These are phyloP conservation scores for Micoletzkya japonica DNA, from an alignment of 2,888 invertebrate genomes.

Conservation along the genomic window DNA sequence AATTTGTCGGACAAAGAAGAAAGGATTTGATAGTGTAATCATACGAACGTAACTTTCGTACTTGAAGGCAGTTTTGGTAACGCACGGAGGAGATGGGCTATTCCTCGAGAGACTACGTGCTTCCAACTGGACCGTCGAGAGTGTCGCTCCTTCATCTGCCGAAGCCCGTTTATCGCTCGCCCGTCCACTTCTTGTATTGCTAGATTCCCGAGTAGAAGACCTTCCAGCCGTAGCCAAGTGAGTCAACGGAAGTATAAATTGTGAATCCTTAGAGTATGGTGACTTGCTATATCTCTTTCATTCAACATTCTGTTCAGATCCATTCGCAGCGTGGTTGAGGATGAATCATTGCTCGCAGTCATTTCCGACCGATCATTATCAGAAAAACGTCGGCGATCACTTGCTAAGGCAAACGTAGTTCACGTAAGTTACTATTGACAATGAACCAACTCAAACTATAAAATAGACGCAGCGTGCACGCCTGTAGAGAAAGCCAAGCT, in stretches of 20 bases:
- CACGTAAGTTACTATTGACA: constrained; percentile 49
- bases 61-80: constrained; percentile 21
- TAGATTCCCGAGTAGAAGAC: constrained; percentile 52
- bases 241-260: not conserved
- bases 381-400: constrained; percentile 48
- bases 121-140: constrained; percentile 17
- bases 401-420: constrained; percentile 46
- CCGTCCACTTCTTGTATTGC: constrained; percentile 50
- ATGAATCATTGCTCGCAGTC: constrained; percentile 14
- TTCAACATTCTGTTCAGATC: constrained; percentile 17
- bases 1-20: too few species aligned
- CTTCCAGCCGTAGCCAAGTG: constrained; percentile 48
- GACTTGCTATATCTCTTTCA: not conserved
- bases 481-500: too few species aligned
- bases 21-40: not conserved
- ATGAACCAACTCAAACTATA: too few species aligned
- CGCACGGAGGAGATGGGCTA: constrained; percentile 14
- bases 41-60: not conserved
- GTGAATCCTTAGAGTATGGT: not conserved
- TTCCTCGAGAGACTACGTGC: constrained; percentile 24
- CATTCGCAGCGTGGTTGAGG: constrained; percentile 17
- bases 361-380: constrained; percentile 34
- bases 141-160: constrained; percentile 8
- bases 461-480: too few species aligned
- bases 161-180: constrained; percentile 38